phyloP scores from a whole-genome alignment of 2,797 vertebrate genomes.

The Philypnodon macrostomus region DNA sequence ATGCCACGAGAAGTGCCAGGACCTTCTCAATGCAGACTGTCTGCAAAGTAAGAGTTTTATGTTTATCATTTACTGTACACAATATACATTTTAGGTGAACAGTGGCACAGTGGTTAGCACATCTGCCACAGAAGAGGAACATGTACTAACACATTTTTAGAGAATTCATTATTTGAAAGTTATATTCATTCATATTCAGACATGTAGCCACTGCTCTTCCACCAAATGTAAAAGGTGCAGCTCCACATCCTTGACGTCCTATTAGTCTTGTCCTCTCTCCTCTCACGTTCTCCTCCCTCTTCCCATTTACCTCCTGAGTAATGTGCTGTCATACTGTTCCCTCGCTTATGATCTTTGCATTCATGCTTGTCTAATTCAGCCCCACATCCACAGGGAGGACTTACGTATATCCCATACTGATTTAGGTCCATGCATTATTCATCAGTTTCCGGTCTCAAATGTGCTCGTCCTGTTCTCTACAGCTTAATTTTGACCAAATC shows the following conservation, averaged over 20 bases:
- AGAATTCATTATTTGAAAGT: neutral
- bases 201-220: constrained; percentile 4
- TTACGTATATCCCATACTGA: constrained; percentile 39
- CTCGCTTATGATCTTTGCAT: constrained; percentile 46
- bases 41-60: constrained; percentile 87
- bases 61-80: neutral
- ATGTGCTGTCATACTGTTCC: constrained; percentile 62
- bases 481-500: constrained; percentile 20
- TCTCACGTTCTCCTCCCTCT: constrained; percentile 51
- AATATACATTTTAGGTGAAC: neutral
- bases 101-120: neutral
- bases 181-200: constrained; percentile 9
- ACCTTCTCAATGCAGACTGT: constrained; percentile 96
- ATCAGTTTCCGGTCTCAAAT: constrained; percentile 27
- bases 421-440: constrained; percentile 40
- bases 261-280: constrained; percentile 65
- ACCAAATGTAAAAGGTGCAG: constrained; percentile 37
- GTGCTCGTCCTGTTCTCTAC: constrained; percentile 20
- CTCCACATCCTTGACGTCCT: constrained; percentile 57
- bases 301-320: constrained; percentile 69
- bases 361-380: constrained; percentile 52
- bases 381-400: constrained; percentile 33
- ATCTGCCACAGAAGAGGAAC: neutral
- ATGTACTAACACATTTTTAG: neutral
- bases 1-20: constrained; percentile 98